These are phyloP conservation scores for Clangula hyemalis DNA, from an alignment of 2,797 vertebrate genomes.

Conservation along the genomic window DNA sequence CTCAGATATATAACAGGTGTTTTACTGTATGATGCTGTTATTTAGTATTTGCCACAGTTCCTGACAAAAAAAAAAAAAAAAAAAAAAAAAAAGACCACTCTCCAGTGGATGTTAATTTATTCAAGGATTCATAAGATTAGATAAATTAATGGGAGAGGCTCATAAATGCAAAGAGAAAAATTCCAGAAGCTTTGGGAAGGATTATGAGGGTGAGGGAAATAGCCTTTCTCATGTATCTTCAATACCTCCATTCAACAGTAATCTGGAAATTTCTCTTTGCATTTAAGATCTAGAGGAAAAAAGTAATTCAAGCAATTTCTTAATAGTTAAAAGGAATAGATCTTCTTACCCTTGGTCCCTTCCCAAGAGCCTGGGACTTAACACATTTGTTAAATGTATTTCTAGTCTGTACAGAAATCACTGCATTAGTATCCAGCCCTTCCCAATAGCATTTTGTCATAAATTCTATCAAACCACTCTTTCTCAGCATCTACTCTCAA, in stretches of 20 bases:
- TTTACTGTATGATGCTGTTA: not conserved
- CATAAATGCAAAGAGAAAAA: not conserved
- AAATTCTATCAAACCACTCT: not conserved
- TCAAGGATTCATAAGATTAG: not conserved
- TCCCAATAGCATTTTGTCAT: not conserved
- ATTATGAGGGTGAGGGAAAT: not conserved
- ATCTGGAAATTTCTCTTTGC: not conserved
- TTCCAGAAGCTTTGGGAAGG: not conserved
- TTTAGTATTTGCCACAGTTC: not conserved
- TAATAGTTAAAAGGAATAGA: not conserved
- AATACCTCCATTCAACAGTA: not conserved
- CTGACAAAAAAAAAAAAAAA: not conserved
- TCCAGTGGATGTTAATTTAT: not conserved
- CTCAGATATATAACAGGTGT: not conserved
- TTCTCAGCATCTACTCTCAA: not conserved
- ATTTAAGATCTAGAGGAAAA: not conserved
- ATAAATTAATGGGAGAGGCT: not conserved
- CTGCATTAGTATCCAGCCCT: not conserved
- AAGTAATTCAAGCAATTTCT: not conserved
- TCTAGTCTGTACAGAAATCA: not conserved
- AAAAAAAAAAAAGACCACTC: too few species aligned
- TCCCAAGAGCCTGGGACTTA: not conserved
- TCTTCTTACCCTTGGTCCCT: not conserved
- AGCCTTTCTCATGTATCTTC: not conserved
- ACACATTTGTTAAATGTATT: not conserved